Evolutionary conservation across 1,140 invertebrate species (phyloP).

Genomic region (Hylyphantes graminicola): DNA sequence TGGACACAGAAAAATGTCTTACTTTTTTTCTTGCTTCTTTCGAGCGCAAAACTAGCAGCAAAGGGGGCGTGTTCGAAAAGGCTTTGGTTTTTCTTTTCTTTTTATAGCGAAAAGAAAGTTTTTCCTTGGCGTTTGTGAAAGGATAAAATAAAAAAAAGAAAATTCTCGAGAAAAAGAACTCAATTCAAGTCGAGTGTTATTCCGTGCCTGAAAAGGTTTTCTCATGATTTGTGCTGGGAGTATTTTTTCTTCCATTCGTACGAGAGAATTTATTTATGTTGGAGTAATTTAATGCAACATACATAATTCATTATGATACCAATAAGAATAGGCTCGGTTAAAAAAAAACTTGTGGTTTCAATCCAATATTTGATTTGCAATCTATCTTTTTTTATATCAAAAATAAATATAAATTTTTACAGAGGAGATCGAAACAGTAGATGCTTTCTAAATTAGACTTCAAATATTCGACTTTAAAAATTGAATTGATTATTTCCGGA

Average conservation of each 20-base stretch:
- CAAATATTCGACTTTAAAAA: too few species aligned
- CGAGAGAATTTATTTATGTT: slow-evolving; percentile 28
- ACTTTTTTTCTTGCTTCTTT: slow-evolving; percentile 39
- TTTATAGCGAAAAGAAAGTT: not conserved
- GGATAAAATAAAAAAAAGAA: slow-evolving; percentile 11
- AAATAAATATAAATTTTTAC: too few species aligned
- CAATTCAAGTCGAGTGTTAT: slow-evolving; percentile 57
- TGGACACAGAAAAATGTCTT: slow-evolving; percentile 42
- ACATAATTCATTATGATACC: slow-evolving; percentile 39
- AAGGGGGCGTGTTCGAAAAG: too few species aligned
- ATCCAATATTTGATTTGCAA: too few species aligned
- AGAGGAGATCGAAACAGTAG: too few species aligned
- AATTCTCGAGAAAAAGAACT: slow-evolving; percentile 30
- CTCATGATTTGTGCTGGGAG: slow-evolving; percentile 22
- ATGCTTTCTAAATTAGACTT: too few species aligned
- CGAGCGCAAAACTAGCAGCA: too few species aligned
- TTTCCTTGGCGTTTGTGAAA: not conserved
- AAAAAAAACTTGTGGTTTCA: too few species aligned
- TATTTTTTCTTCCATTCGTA: not conserved
- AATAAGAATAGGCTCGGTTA: too few species aligned
- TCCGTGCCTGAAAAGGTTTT: slow-evolving; percentile 48
- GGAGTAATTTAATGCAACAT: slow-evolving; percentile 42
- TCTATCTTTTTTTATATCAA: too few species aligned
- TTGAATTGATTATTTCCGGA: too few species aligned
- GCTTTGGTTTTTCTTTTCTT: not conserved